Evolutionary conservation across 2,888 invertebrate genomes (phyloP).

Genomic region (Creontiades dilutus): DNA sequence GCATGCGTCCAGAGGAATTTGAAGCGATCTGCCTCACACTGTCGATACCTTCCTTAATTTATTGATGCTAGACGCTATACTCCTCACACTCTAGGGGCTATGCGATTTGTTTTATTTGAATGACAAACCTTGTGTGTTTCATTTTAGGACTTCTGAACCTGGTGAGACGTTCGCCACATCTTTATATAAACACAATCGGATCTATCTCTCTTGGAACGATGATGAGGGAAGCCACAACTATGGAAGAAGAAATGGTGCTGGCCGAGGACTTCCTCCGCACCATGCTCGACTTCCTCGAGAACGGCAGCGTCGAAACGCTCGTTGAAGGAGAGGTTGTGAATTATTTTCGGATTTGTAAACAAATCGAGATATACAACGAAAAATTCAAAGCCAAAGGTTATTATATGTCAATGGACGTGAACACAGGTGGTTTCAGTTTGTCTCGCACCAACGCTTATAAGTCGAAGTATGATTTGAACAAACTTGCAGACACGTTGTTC

Average conservation of each 20-base stretch:
- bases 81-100: too few relatives aligned
- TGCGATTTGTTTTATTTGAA: too few relatives aligned
- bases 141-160: too few relatives aligned
- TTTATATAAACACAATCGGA: too few relatives aligned
- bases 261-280: slow-evolving; percentile 27
- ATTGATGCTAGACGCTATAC: too few relatives aligned
- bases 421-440: not conserved
- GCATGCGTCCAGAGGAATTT: too few relatives aligned
- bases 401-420: not conserved
- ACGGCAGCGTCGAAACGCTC: not conserved
- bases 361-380: slow-evolving; percentile 34
- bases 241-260: not conserved
- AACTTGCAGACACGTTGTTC: slow-evolving; percentile 34
- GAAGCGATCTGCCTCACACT: too few relatives aligned
- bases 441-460: not conserved
- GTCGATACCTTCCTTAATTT: too few relatives aligned
- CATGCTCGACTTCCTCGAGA: slow-evolving; percentile 40
- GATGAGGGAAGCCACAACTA: not conserved
- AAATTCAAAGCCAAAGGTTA: slow-evolving; percentile 24
- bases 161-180: too few relatives aligned
- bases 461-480: slow-evolving; percentile 13
- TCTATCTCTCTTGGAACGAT: not conserved
- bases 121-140: too few relatives aligned
- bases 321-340: slow-evolving; percentile 35
- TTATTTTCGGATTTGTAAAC: slow-evolving; percentile 37